Conservation (phyloP, 2,888 invertebrate genomes). For the Ecliptopera silaceata region DNA sequence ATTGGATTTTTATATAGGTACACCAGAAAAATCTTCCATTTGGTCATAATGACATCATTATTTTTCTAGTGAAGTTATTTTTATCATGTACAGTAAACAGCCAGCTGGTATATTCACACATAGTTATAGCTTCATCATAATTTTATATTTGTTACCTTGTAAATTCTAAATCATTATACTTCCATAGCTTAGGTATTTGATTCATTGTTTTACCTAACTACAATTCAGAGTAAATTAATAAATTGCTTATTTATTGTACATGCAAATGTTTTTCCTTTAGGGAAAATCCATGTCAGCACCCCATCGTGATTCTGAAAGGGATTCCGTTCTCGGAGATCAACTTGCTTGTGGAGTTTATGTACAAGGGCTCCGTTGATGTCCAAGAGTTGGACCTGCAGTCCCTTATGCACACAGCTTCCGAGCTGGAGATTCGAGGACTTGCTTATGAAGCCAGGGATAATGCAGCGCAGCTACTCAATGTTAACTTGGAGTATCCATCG, state of each 20-base stretch:
- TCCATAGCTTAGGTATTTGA: background rate
- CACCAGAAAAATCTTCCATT: slow-evolving; percentile 53
- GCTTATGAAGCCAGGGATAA: slow-evolving; percentile 84
- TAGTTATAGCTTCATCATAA: slow-evolving; percentile 32
- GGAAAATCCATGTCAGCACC: slow-evolving; percentile 89
- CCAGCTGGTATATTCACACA: slow-evolving; percentile 50
- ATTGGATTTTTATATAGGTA: slow-evolving; percentile 25
- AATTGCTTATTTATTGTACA: background rate
- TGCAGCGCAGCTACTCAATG: slow-evolving; percentile 80
- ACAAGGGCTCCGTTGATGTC: slow-evolving; percentile 87
- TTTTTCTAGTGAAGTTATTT: slow-evolving; percentile 69
- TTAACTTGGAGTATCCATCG: slow-evolving; percentile 77
- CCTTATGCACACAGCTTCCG: slow-evolving; percentile 86
- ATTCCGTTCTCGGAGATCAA: slow-evolving; percentile 86
- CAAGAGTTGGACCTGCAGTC: slow-evolving; percentile 85
- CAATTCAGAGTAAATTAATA: too few species aligned
- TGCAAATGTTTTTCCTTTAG: slow-evolving; percentile 49
- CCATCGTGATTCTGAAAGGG: slow-evolving; percentile 87
- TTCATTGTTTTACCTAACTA: too few species aligned
- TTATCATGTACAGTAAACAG: slow-evolving; percentile 57
- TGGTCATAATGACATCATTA: slow-evolving; percentile 71
- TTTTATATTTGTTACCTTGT: slow-evolving; percentile 16
- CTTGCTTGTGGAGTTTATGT: slow-evolving; percentile 87
- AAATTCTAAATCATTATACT: background rate
- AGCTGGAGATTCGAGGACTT: slow-evolving; percentile 86